Evolutionary conservation across 2,113 vertebrate species (phyloP), one percentile per base, ranked within the genome.

Genomic region (Amblyornis subalaris): DNA sequence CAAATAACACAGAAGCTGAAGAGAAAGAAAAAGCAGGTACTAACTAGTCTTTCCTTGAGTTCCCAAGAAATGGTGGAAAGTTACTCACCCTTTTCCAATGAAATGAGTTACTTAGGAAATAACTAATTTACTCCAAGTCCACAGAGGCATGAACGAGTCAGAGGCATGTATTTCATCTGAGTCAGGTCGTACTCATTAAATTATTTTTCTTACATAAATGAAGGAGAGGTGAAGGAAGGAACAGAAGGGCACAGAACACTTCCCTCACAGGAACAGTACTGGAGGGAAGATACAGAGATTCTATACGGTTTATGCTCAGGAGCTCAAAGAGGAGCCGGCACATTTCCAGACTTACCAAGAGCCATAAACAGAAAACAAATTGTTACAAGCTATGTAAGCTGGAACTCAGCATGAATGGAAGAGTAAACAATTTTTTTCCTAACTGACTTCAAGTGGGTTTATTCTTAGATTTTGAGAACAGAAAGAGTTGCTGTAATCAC

Each of bases 71-170:
- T 66, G 14, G 17, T 58, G 35, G 48, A 94, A 94, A 92, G 42
- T 94, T 94, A 86, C 31, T 88, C 90, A 90, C 18, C 7, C 48
- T 89, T 92, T 95, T 84, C 81, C 89, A 79, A 14, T 36, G 70
- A 91, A 96, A 69, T 38, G 9, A 87, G 71, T 91, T 92, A 65
- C 67, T 91, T 85, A 62, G 88, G 93, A 94, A 95, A 91, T 85
- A 92, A 91, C 85, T 88, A 82, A 94, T 90, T 90, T 88, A 89
- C 58, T 79, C 45, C 8, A 72, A 82, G 54, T 73, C 94, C 58
- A n/a, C 35, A 93, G 81, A 73, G 87, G 58, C 83, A 88, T 29
- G 54, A 87, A 75, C 7, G 1, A 94, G 35, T 86, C 67, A 90
- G 64, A 96, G 55, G 35, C 29, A 88, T n/a, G 38, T 60, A 77